phyloP scores from a whole-genome alignment of 2,797 vertebrate genomes.

The Ceryle rudis region DNA sequence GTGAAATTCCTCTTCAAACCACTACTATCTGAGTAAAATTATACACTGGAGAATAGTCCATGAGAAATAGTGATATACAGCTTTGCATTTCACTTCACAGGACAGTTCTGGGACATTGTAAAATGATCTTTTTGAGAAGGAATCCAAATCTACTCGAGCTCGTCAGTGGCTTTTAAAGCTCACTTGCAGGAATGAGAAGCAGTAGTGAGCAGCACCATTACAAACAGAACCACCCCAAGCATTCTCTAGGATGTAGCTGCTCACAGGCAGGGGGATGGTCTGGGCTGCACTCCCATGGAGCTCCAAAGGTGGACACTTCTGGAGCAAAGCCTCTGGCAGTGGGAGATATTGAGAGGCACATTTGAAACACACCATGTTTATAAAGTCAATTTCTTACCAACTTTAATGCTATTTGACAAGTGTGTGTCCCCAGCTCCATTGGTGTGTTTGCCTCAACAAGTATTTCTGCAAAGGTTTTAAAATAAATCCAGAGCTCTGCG shows the following conservation, averaged over 20 bases:
- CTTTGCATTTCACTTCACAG: neutral
- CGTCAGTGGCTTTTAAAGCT: neutral
- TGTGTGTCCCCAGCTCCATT: neutral
- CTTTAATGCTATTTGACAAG: neutral
- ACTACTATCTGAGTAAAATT: neutral
- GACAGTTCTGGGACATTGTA: neutral
- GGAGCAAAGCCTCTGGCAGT: neutral
- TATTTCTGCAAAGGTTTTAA: neutral
- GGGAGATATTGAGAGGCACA: neutral
- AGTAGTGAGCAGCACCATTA: neutral
- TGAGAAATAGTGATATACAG: neutral
- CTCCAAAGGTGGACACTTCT: neutral
- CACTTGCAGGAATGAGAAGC: neutral
- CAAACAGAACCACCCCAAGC: neutral
- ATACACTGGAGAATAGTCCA: fast-evolving
- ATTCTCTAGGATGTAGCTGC: neutral
- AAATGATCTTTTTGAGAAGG: neutral
- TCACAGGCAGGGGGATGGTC: neutral
- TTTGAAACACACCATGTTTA: neutral
- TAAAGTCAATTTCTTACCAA: neutral
- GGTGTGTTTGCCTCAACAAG: neutral
- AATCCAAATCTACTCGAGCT: neutral
- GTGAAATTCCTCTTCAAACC: neutral
- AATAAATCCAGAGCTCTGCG: neutral
- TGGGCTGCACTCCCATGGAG: neutral